Base-by-base conservation (phyloP, 1,140 invertebrate species). In the Lepidurus couesii region DNA sequence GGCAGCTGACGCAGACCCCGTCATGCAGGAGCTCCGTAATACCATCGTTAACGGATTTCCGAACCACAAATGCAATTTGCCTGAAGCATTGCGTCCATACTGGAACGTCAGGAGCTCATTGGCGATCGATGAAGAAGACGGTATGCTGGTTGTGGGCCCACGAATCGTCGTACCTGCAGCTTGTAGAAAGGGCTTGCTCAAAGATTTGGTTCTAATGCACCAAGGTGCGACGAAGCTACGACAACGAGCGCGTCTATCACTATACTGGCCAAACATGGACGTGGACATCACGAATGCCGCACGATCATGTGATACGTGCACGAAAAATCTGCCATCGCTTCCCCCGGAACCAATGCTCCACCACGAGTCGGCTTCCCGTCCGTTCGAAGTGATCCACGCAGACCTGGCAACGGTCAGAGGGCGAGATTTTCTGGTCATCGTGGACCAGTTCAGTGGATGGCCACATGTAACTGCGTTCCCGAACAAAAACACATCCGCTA, bases 231-330 rank as follows among this genome's bases (percentile, higher is more conserved):
- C 75, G 21, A 76, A 76, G 16, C 75, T 47, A 21, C 34, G 75
- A 13, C 79, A 79, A 24, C 79, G 83, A 7, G 83, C 83, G 10
- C 43, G 80, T 7, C 79, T 74, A 76, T 80, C 78, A 3, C 76
- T 84, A n/a, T 84, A 79, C 74, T 83, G 83, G 83, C 82, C 81
- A 6, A 75, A 80, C 8, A 82, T 83, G 77, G 53, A 76, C 13
- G 16, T 77, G 13, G 80, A 84, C 43, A 81, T 83, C 21, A 80
- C 79, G 21, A 81, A 82, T n/a, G 73, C 79, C 16, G 81, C 75
- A 4, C 47, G 78, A 24, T n/a, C 47, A 0, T 83, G 82, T 77
- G 79, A 78, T 43, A n/a, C 73, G 11, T 84, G 82, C 47, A 78
- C 79, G 53, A n/a, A 75, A 75, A 42, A 44, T 13, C 81, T 79